Evolutionary conservation across 2,113 vertebrate genomes (phyloP), one percentile per base, ranked within the genome.

Genomic region (Cairina moschata): DNA sequence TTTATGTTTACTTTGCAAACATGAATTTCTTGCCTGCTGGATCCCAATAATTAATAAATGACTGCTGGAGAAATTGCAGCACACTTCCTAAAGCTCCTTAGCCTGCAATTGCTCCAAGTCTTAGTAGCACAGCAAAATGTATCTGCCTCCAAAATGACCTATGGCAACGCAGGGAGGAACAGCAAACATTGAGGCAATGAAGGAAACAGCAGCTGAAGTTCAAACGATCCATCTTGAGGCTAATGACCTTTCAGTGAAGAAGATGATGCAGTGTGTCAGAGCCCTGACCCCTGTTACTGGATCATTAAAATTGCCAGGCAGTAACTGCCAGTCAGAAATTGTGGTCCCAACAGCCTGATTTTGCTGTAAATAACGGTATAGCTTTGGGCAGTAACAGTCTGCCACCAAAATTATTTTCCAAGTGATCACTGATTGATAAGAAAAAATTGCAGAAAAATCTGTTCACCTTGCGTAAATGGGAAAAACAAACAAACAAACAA

Each of bases 51-150:
- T 4, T 29, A 83, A 50, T 4, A 71, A 86, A 46, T 5, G 15
- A 36, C 63, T 67, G 76, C 68, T 86, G 80, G 60, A 72, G 69
- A 78, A 59, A 85, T 56, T 46, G 52, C 58, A 87, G 17, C 54
- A 63, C 17, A 22, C 2, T 0, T 22, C 50, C 67, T 60, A 52
- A 52, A 42, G 29, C 23, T 66, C 17, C 38, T 46, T 12, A 58
- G n/a, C 72, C 77, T 76, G 40, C 22, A 71, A 32, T 46, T 40
- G n/a, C 46, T 66, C 52, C 44, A 50, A 20, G 54, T 73, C 54
- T 66, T 68, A 73, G 63, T 67, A 90, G 63, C 72, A 55, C 58
- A 95, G 29, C 32, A 79, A 74, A 83, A 74, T n/a, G 34, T 1
- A 50, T 3, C 3, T 55, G 50, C 86, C 54, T 66, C 58, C 50